Evolutionary conservation across 1,140 invertebrate species (phyloP).

Genomic region (Campoletis sonorensis): DNA sequence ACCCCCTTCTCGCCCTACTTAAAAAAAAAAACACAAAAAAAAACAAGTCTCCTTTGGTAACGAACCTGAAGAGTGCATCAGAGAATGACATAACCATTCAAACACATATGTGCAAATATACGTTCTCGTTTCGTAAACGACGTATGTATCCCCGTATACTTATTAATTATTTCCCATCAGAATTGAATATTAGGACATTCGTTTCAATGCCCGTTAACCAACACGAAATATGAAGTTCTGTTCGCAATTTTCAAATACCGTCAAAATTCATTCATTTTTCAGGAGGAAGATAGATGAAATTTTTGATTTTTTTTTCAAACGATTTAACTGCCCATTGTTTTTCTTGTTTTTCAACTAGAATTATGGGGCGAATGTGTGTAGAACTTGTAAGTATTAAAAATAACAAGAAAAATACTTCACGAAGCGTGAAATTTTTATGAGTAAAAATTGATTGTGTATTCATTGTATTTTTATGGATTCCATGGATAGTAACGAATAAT

Average conservation of each 20-base stretch:
- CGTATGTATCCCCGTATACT: background rate
- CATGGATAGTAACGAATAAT: no score
- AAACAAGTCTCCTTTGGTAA: conserved; percentile 13
- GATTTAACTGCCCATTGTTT: no score
- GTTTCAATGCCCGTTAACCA: conserved; percentile 16
- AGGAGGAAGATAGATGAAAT: background rate
- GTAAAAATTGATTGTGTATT: no score
- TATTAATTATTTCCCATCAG: background rate
- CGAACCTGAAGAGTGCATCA: conserved; percentile 33
- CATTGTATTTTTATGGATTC: no score
- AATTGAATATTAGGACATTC: background rate
- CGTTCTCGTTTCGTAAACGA: background rate
- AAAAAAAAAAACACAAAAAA: background rate
- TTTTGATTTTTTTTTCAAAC: no score
- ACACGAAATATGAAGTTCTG: background rate
- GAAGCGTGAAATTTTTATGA: no score
- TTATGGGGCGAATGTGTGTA: background rate
- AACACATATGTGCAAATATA: background rate
- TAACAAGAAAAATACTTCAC: no score
- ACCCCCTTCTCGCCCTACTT: background rate
- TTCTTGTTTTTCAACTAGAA: background rate
- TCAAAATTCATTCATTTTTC: background rate
- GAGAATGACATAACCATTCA: background rate
- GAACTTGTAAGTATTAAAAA: no score
- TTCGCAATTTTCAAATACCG: background rate